Base-by-base conservation (phyloP, 2,797 vertebrate species). In the Sebastes alutus region DNA sequence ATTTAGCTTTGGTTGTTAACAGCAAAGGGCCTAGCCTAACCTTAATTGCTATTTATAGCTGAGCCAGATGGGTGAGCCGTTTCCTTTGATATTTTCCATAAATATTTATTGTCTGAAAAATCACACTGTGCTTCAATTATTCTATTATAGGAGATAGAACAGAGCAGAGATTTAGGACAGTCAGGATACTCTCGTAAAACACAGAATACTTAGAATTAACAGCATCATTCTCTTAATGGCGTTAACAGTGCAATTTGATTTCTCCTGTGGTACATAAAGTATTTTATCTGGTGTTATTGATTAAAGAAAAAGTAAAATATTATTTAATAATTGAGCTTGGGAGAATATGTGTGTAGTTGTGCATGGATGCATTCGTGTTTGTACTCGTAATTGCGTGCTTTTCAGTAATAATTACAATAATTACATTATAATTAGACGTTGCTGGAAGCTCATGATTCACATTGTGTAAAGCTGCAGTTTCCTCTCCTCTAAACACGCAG, bases 91-190 rank as follows among this genome's bases (percentile, higher is more conserved):
- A 84, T 83, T 65, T 25, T 81, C 80, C 78, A 88, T 93, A 90
- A 92, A 94, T 91, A 90, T 90, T 89, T 89, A 92, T 87, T 77
- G 79, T 78, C 56, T 88, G 46, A 75, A 88, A 81, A 85, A 78
- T 88, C 79, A 81, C 73, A 78, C 20, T 2, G 65, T 22, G 16
- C 75, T 67, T 75, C 42, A 76, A 12, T 12, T 76, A n/a, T 80
- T 85, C 59, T 72, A 81, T 81, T 87, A 73, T 38, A 35, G 73
- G 66, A 62, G 60, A 79, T 70, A 22, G 55, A 81, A 77, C 20
- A 72, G 73, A 81, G 67, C 13, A 42, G 22, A 70, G 56, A 64
- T 87, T 80, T 23, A 75, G 74, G 29, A 49, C 74, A 63, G 58
- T 62, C 4, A 35, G 75, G 35, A 56, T 33, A 46, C 59, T 62